phyloP scores from a whole-genome alignment of 2,888 invertebrate genomes.

The Acanthococcus lagerstroemiae region DNA sequence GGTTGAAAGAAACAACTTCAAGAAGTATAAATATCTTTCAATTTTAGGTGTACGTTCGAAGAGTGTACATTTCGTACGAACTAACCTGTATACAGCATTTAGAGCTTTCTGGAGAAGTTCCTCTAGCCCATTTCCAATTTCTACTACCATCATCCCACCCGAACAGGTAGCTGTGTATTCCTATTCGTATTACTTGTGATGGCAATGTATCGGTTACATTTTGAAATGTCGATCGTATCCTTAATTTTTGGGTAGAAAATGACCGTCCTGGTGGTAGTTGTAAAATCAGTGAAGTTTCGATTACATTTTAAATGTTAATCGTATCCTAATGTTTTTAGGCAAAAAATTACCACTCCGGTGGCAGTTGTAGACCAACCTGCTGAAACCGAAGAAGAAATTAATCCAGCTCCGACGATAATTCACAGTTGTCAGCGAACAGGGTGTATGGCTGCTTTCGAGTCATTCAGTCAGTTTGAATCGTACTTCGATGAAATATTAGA shows the following conservation, averaged over 20 bases:
- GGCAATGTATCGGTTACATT: too few relatives aligned
- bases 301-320: neutral
- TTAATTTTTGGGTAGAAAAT: neutral
- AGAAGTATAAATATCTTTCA: too few relatives aligned
- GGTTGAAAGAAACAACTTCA: too few relatives aligned
- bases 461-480: conserved; percentile 74
- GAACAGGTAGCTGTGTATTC: conserved; percentile 52
- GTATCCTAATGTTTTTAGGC: neutral
- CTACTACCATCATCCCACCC: conserved; percentile 89
- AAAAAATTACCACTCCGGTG: conserved; percentile 11
- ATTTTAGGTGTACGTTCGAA: conserved; percentile 72
- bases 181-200: too few relatives aligned
- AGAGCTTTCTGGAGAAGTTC: conserved; percentile 72
- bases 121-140: conserved; percentile 91
- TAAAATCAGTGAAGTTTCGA: neutral
- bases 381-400: conserved; percentile 32
- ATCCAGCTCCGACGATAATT: conserved; percentile 45
- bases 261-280: neutral
- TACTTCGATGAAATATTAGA: conserved; percentile 79
- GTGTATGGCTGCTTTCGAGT: conserved; percentile 84
- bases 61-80: conserved; percentile 91
- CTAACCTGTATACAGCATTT: conserved; percentile 86
- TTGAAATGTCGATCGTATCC: too few relatives aligned
- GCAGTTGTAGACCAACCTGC: conserved; percentile 26
- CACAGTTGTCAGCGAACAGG: conserved; percentile 76